phyloP scores from a whole-genome alignment of 2,797 vertebrate species.

The Hipposideros larvatus region DNA sequence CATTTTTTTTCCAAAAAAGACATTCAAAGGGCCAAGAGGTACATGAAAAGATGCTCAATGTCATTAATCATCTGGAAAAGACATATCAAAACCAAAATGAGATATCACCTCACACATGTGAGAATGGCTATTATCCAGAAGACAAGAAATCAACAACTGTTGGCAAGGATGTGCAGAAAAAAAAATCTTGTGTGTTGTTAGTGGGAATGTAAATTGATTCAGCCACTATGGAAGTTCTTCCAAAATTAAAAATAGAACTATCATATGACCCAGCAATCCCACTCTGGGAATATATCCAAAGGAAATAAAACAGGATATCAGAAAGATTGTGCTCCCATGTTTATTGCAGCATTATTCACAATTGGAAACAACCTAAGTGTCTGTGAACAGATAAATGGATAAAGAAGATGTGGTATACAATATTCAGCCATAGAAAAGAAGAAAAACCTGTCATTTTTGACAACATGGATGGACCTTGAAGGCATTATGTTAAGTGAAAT shows the following conservation, averaged over 20 bases:
- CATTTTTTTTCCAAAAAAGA: neutral
- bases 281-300: neutral
- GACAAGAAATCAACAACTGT: neutral
- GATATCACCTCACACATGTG: neutral
- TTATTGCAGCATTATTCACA: neutral
- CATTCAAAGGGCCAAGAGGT: neutral
- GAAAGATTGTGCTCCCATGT: neutral
- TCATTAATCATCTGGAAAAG: neutral
- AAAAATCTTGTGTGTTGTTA: neutral
- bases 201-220: neutral
- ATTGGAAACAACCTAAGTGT: too few species aligned
- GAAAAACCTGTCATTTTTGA: neutral
- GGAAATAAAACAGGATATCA: neutral
- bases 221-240: neutral
- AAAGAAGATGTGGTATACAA: neutral
- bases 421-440: neutral
- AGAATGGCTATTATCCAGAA: neutral
- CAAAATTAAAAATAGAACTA: neutral
- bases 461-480: neutral
- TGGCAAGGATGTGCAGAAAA: neutral
- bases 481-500: neutral
- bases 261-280: neutral
- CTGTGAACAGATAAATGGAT: neutral
- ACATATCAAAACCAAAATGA: neutral
- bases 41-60: neutral